These are phyloP conservation scores for Penaeus chinensis DNA, from an alignment of 1,140 invertebrate species.

Conservation along the genomic window DNA sequence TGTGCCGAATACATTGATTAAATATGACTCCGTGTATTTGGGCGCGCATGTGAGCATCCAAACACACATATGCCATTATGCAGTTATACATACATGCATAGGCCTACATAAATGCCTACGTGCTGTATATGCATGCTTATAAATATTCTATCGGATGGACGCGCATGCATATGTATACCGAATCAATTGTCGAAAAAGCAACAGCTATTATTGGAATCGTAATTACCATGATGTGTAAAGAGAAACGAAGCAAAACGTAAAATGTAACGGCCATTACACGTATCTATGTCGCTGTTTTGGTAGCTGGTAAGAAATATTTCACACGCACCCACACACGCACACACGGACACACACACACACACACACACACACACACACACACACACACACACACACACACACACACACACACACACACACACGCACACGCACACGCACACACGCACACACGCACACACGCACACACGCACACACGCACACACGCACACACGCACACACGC, in stretches of 20 bases:
- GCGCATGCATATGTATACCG: background rate
- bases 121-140: constrained; percentile 29
- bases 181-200: background rate
- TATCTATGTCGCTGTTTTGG: too few species aligned
- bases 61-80: constrained; percentile 8
- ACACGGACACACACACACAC: background rate
- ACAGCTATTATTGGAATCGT: background rate
- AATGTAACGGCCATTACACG: too few species aligned
- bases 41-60: background rate
- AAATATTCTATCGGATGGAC: constrained; percentile 14
- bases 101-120: constrained; percentile 29
- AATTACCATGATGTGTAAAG: background rate
- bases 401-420: background rate
- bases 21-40: background rate
- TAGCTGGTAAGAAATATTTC: background rate
- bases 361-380: background rate
- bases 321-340: background rate
- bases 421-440: background rate
- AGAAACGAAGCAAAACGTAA: background rate
- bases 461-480: background rate
- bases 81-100: constrained; percentile 19
- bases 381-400: background rate
- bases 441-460: background rate
- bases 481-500: background rate
- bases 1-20: background rate